Evolutionary conservation across 2,888 invertebrate species (phyloP).

Genomic region (Tenodera sinensis): DNA sequence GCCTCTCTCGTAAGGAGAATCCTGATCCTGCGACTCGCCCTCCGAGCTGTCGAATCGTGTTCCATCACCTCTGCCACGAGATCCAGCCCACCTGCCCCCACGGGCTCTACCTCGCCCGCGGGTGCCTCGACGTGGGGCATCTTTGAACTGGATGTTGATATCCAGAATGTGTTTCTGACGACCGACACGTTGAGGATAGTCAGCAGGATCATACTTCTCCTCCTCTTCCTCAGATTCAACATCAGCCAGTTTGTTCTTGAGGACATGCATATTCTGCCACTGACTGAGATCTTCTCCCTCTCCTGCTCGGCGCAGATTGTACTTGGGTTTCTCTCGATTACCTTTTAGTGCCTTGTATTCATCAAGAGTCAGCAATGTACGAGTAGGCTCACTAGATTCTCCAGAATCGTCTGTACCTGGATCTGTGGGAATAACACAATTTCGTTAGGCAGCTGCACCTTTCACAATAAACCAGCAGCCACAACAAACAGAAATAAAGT

Average conservation of each 20-base stretch:
- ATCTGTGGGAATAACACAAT: not conserved
- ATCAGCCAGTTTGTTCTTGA: constrained; percentile 41
- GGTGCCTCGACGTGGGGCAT: constrained; percentile 40
- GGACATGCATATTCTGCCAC: constrained; percentile 46
- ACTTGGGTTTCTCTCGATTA: constrained; percentile 45
- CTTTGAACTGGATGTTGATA: constrained; percentile 45
- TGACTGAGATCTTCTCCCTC: constrained; percentile 49
- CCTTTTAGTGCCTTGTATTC: constrained; percentile 51
- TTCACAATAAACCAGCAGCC: too few species aligned
- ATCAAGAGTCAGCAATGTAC: constrained; percentile 47
- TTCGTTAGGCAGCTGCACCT: too few species aligned
- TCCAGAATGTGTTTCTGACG: constrained; percentile 42
- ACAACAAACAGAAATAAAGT: too few species aligned
- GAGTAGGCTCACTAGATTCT: constrained; percentile 39
- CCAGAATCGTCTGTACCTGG: constrained; percentile 29
- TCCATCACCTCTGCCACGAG: not conserved
- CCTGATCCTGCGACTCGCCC: not conserved
- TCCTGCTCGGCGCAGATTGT: constrained; percentile 50
- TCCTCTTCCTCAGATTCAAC: constrained; percentile 41
- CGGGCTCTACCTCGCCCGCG: constrained; percentile 37
- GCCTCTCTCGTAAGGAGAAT: not conserved
- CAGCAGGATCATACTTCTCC: constrained; percentile 10
- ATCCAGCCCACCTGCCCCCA: constrained; percentile 29
- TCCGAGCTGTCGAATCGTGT: not conserved
- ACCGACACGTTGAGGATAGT: constrained; percentile 39